A percentile compares a stretch with the other conserved stretches of the same genome.
These are phyloP conservation scores for Oreochromis spilurus DNA, from an alignment of 2,113 vertebrate species.

Conservation along the genomic window DNA sequence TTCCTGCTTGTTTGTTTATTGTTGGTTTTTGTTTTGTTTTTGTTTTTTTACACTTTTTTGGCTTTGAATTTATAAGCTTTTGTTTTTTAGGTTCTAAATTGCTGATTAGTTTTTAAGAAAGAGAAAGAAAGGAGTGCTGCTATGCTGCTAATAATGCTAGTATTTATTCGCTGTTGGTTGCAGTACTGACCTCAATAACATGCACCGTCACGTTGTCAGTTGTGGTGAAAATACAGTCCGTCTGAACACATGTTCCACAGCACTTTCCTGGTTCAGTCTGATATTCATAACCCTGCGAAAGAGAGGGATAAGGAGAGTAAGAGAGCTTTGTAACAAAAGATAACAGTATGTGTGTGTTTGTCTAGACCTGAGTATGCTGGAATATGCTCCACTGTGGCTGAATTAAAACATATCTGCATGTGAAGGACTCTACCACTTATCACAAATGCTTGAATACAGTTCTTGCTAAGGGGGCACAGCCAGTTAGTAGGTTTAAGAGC, in stretches of 20 bases:
- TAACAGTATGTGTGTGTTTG: not conserved
- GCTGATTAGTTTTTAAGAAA: not conserved
- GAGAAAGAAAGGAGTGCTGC: fast-evolving
- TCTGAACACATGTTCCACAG: conserved; percentile 79
- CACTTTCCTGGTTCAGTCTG: conserved; percentile 56
- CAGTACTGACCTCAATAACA: conserved; percentile 57
- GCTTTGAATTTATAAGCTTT: not conserved
- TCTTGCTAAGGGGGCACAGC: not conserved
- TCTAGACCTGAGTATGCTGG: fast-evolving
- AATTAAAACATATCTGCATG: not conserved
- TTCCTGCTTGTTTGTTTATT: not conserved
- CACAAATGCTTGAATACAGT: not conserved
- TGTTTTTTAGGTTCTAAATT: not conserved
- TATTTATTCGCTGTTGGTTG: fast-evolving
- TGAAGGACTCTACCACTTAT: not conserved
- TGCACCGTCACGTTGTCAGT: conserved; percentile 29
- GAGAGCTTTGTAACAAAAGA: not conserved
- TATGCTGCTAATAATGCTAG: not conserved
- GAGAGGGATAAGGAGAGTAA: not conserved
- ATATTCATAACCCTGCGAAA: conserved; percentile 74
- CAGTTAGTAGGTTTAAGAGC: not conserved
- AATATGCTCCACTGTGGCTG: not conserved
- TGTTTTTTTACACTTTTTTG: not conserved
- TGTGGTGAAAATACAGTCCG: conserved; percentile 64
- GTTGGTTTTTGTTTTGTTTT: not conserved